A percentile compares a stretch with the other conserved stretches of the same genome.
Evolutionary conservation across 2,113 vertebrate genomes (phyloP).

Genomic region (Amazona vittata): DNA sequence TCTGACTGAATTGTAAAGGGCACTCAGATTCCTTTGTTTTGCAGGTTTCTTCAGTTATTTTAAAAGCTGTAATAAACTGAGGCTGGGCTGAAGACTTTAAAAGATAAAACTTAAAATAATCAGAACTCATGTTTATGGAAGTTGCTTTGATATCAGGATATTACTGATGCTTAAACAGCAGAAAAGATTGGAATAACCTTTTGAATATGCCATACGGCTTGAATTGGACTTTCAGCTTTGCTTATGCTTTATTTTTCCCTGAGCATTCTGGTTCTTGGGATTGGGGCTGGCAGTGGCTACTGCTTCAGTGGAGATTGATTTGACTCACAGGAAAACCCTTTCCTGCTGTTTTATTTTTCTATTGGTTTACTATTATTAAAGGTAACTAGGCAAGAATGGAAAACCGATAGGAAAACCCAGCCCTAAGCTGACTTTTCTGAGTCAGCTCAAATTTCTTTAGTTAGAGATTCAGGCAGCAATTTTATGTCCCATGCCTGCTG

Average conservation of each 20-base stretch:
- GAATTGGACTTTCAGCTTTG: background rate
- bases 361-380: constrained; percentile 56
- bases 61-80: background rate
- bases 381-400: constrained; percentile 81
- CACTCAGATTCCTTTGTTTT: background rate
- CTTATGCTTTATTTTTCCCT: background rate
- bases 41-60: background rate
- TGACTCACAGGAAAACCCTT: constrained; percentile 62
- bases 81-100: background rate
- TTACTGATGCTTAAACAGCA: background rate
- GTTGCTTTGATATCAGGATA: background rate
- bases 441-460: constrained; percentile 45
- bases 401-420: constrained; percentile 60
- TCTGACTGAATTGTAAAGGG: background rate
- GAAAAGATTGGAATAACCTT: background rate
- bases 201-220: background rate
- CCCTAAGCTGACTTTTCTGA: constrained; percentile 71
- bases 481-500: constrained; percentile 27
- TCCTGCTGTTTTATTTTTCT: constrained; percentile 64
- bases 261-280: background rate
- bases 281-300: background rate
- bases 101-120: background rate
- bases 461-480: constrained; percentile 13
- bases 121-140: background rate
- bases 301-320: constrained; percentile 62